Percentiles rank a stretch among this genome's conserved stretches.
Evolutionary conservation across 1,140 invertebrate genomes (phyloP).

Genomic region (Tetraneura akinire): DNA sequence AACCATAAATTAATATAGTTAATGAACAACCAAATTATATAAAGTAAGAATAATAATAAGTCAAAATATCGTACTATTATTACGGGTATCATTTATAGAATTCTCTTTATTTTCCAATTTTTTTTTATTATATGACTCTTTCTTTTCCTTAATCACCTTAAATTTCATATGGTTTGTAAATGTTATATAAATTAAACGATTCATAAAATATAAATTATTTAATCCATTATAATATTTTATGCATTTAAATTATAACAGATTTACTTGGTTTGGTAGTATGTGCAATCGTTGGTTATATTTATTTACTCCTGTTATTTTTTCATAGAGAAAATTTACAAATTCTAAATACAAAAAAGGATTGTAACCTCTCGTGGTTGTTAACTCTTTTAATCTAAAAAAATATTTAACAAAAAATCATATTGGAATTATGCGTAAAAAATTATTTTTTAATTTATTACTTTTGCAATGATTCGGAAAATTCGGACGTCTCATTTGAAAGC

Average conservation of each 20-base stretch:
- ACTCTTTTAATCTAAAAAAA: constrained; percentile 24
- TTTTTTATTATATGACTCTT: neutral
- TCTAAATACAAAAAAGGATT: constrained; percentile 53
- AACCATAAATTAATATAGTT: neutral
- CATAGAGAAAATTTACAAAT: constrained; percentile 51
- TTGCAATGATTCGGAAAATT: constrained; percentile 53
- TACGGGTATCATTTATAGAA: neutral
- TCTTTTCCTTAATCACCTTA: constrained; percentile 1
- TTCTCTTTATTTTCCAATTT: neutral
- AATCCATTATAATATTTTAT: neutral
- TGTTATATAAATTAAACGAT: too few relatives aligned
- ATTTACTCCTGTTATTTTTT: constrained; percentile 50
- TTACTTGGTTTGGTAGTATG: constrained; percentile 53
- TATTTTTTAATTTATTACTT: constrained; percentile 51
- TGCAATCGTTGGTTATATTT: constrained; percentile 27
- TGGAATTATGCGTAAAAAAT: neutral
- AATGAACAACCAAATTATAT: too few relatives aligned
- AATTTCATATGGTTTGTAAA: neutral
- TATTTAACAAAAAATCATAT: neutral
- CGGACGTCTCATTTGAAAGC: constrained; percentile 65
- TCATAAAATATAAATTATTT: too few relatives aligned
- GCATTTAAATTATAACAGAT: too few relatives aligned
- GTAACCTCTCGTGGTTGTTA: constrained; percentile 49
- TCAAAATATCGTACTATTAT: neutral
- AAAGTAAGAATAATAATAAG: neutral